Base-by-base conservation (phyloP, 1,140 invertebrate genomes). In the Trichonephila inaurata region DNA sequence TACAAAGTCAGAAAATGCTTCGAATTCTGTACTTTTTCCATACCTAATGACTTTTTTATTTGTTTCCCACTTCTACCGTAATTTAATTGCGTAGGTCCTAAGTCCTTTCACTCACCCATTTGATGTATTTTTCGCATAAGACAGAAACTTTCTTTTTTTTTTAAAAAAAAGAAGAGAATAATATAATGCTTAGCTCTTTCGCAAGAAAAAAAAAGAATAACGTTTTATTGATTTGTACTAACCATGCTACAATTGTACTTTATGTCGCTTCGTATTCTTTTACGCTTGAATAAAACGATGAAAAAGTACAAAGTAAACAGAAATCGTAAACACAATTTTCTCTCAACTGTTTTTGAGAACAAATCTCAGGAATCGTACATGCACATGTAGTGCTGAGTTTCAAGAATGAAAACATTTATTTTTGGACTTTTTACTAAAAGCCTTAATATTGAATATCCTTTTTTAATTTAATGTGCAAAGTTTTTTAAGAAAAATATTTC, bases 51-150 rank as follows among this genome's bases (percentile, higher is more conserved):
- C 72, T 33, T 28, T 77, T 77, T 77, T 64, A 19, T 64, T 18
- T 40, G 14, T 77, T 33, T 0, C 33, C 33, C 14, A 77, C 72
- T 77, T 77, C 33, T 77, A 77, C 5, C 33, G 72, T 77, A 77
- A 77, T 77, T 77, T 77, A 77, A 77, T 77, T 77, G 28, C 72
- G 72, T 77, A 33, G 69, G 16, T 33, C 72, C 33, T 33, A 28
- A 28, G 72, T 1, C 72, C 16, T 77, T 77, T 77, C 24, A 40
- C 10, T 33, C 72, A 77, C 28, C 72, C 72, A 19, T 77, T 77
- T 40, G 72, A 28, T 28, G 33, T 28, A 77, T 77, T 77, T 77
- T 64, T 77, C 72, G 10, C 0, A 5, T 16, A 33, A 40, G 72
- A 40, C 72, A 77, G 10, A 77, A 77, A 28, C 14, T 3, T 40